Evolutionary conservation across 2,888 invertebrate genomes (phyloP).

Genomic region (Macrophya alboannulata): DNA sequence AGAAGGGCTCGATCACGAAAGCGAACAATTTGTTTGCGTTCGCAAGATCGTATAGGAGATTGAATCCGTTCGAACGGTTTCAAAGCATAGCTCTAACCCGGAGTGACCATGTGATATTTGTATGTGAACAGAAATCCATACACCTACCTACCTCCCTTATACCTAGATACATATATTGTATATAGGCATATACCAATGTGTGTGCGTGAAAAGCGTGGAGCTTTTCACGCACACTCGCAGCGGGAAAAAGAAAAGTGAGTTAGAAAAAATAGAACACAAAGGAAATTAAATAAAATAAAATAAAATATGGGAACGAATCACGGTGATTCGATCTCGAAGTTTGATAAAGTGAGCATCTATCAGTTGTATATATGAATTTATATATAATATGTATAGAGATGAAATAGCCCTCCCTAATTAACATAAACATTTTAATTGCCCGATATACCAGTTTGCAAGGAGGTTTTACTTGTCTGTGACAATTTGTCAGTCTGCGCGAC

Average conservation of each 20-base stretch:
- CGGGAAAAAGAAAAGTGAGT: background rate
- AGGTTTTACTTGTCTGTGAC: constrained; percentile 33
- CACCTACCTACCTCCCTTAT: background rate
- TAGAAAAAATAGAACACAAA: constrained; percentile 17
- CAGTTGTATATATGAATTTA: background rate
- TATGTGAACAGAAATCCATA: constrained; percentile 19
- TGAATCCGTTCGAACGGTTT: constrained; percentile 32
- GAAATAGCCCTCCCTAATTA: constrained; percentile 24
- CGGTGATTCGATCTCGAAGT: background rate
- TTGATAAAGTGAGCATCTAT: background rate
- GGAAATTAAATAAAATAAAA: background rate
- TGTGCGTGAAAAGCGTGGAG: background rate
- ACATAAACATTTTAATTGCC: constrained; percentile 38
- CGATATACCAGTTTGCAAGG: background rate
- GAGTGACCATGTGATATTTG: constrained; percentile 15
- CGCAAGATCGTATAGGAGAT: constrained; percentile 46
- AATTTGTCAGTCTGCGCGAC: constrained; percentile 35
- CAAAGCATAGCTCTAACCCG: constrained; percentile 22
- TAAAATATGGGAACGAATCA: background rate
- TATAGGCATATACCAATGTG: background rate
- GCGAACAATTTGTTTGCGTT: constrained; percentile 51
- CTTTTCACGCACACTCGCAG: too few relatives aligned
- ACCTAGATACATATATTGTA: background rate
- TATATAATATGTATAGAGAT: background rate
- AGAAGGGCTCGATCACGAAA: constrained; percentile 33